phyloP scores from a whole-genome alignment of 2,797 vertebrate species.

The Leptoclinus maculatus region DNA sequence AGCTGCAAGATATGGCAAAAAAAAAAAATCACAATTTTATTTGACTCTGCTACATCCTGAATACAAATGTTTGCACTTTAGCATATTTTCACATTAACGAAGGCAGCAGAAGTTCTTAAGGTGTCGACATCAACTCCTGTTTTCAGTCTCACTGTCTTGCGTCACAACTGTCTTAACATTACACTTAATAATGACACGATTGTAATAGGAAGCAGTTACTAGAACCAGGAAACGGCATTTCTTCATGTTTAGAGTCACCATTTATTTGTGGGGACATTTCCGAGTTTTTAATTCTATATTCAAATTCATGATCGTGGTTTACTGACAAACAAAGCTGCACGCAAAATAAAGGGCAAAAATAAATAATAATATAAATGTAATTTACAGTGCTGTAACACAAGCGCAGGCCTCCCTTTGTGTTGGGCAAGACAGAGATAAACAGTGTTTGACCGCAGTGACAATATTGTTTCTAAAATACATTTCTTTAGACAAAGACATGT shows the following conservation, averaged over 20 bases:
- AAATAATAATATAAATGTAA: neutral
- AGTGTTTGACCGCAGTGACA: too few species aligned
- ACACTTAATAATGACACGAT: constrained; percentile 6
- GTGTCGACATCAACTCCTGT: neutral
- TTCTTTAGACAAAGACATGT: too few species aligned
- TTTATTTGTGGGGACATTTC: neutral
- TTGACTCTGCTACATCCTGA: neutral
- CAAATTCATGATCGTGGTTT: neutral
- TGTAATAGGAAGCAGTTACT: neutral
- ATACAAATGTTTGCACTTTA: neutral
- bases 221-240: constrained; percentile 1
- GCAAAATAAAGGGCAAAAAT: neutral
- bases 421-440: neutral
- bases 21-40: too few species aligned
- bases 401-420: neutral
- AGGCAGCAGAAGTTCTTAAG: neutral
- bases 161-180: neutral
- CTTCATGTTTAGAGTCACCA: neutral
- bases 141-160: constrained; percentile 3
- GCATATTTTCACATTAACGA: neutral
- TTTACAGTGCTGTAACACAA: neutral
- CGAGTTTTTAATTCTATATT: neutral
- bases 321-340: neutral
- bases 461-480: too few species aligned
- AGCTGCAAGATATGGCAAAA: neutral